These are phyloP conservation scores for Menidia beryllina DNA, from an alignment of 2,113 vertebrate genomes.

Conservation along the genomic window DNA sequence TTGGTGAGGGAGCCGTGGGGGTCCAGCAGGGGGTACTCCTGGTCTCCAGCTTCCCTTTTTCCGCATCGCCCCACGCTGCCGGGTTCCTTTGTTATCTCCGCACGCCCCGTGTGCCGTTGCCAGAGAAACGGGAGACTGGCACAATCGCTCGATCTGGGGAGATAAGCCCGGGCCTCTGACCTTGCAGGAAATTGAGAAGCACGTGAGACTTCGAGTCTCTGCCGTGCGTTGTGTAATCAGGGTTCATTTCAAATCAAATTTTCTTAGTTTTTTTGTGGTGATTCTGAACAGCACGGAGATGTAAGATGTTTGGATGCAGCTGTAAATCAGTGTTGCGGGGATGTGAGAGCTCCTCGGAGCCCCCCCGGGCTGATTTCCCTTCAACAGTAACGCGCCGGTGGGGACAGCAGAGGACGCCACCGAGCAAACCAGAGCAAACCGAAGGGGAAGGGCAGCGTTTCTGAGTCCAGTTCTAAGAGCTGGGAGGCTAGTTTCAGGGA, in stretches of 20 bases:
- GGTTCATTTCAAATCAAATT: not conserved
- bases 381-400: constrained; percentile 30
- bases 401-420: constrained; percentile 65
- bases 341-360: constrained; percentile 2
- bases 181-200: constrained; percentile 40
- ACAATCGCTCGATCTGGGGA: constrained; percentile 22
- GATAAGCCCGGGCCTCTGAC: constrained; percentile 34
- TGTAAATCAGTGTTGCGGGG: not conserved
- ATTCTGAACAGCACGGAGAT: not conserved
- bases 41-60: constrained; percentile 31
- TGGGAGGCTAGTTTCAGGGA: constrained; percentile 1
- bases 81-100: constrained; percentile 67
- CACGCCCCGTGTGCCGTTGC: constrained; percentile 50
- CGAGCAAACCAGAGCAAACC: constrained; percentile 29
- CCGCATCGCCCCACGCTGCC: constrained; percentile 19
- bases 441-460: not conserved
- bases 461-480: constrained; percentile 2
- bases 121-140: constrained; percentile 28
- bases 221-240: not conserved
- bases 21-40: constrained; percentile 84
- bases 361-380: not conserved
- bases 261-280: not conserved
- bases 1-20: constrained; percentile 85
- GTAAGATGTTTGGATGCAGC: not conserved
- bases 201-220: not conserved